Percentiles rank a stretch among this genome's conserved stretches.
Conservation (phyloP, 2,888 invertebrate species). For the Scrobipalpa atriplicella region DNA sequence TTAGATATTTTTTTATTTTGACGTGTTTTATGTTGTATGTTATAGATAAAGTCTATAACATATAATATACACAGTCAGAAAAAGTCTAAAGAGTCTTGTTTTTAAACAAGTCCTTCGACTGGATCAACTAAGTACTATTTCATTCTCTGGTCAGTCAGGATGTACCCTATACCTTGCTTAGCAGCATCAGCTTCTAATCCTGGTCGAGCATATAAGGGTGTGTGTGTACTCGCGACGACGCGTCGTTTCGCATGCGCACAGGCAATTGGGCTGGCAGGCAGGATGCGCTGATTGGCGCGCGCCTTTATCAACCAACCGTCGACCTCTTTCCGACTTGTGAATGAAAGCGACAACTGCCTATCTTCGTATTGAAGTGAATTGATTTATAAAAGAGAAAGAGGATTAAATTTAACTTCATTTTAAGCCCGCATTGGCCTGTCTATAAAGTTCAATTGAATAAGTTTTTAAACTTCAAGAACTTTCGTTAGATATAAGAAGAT, state of each 20-base stretch:
- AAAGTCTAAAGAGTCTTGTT: no score
- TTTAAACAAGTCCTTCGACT: no score
- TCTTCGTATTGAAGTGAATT: constrained; percentile 23
- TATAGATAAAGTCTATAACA: no score
- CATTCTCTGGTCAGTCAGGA: no score
- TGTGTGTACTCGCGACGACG: constrained; percentile 38
- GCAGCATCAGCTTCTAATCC: not conserved
- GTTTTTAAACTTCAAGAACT: not conserved
- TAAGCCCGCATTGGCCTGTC: constrained; percentile 17
- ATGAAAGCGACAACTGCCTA: constrained; percentile 32
- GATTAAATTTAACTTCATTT: constrained; percentile 22
- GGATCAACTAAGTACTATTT: no score
- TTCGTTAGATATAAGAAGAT: not conserved
- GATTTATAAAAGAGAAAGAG: constrained; percentile 26
- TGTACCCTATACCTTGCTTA: not conserved
- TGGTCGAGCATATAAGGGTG: not conserved
- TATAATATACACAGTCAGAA: no score
- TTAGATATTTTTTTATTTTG: no score
- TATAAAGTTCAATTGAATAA: constrained; percentile 13
- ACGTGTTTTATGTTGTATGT: no score
- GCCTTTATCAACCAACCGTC: constrained; percentile 60
- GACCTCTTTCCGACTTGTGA: constrained; percentile 52
- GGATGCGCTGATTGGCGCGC: constrained; percentile 60
- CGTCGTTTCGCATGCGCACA: constrained; percentile 44
- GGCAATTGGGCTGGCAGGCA: constrained; percentile 55